Conservation (phyloP, 1,140 invertebrate species). For the Lerema accius region DNA sequence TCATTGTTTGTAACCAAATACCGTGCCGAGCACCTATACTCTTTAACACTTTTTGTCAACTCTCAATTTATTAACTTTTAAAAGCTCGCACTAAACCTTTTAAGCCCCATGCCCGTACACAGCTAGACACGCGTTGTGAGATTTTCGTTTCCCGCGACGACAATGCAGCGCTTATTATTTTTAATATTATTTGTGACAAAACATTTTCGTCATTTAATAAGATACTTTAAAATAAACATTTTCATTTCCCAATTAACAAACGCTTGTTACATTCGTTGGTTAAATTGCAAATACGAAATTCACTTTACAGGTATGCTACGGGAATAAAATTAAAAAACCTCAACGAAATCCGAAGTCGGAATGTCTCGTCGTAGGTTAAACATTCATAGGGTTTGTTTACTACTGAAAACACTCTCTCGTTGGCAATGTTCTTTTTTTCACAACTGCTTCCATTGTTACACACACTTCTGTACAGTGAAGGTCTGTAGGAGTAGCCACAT, state of each 20-base stretch:
- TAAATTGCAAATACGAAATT: constrained; percentile 8
- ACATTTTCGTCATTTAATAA: not conserved
- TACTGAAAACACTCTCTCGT: constrained; percentile 21
- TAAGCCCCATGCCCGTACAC: constrained; percentile 51
- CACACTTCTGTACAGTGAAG: not conserved
- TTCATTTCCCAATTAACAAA: not conserved
- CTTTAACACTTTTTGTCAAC: constrained; percentile 66
- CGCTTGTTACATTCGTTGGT: not conserved
- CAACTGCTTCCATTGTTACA: constrained; percentile 15
- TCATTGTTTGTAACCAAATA: constrained; percentile 70
- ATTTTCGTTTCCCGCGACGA: constrained; percentile 15
- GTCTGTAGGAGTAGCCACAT: constrained; percentile 27
- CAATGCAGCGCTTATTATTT: constrained; percentile 12
- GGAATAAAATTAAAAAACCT: constrained; percentile 26
- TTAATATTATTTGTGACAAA: not conserved
- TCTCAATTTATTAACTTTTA: constrained; percentile 75
- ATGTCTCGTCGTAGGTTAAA: constrained; percentile 14
- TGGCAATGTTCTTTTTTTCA: constrained; percentile 14
- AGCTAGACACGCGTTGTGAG: constrained; percentile 16
- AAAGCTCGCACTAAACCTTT: constrained; percentile 65
- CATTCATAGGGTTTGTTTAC: constrained; percentile 32
- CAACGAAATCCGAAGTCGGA: constrained; percentile 17
- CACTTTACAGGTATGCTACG: constrained; percentile 9
- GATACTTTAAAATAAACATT: not conserved
- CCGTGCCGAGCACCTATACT: constrained; percentile 59